phyloP scores from a whole-genome alignment of 2,113 vertebrate genomes.

The Candoia aspera region DNA sequence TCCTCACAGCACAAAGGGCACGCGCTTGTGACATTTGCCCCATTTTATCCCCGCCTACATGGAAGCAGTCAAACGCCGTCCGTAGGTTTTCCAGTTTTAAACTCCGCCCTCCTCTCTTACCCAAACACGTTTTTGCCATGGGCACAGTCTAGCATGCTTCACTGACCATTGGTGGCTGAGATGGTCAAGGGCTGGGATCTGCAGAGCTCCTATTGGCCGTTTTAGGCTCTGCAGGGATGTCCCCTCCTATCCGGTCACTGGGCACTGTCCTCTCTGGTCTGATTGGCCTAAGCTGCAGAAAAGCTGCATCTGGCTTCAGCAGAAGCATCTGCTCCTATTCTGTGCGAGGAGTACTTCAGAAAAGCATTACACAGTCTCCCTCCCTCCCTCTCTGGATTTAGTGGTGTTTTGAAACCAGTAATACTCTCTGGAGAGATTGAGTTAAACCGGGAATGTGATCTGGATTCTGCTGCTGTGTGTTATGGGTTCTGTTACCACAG shows the following conservation, averaged over 20 bases:
- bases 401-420: no score
- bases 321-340: no score
- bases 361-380: accelerated
- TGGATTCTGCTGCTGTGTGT: no score
- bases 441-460: no score
- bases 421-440: no score
- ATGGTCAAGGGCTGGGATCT: neutral
- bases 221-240: neutral
- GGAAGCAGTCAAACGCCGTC: accelerated
- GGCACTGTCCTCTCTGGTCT: neutral
- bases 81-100: neutral
- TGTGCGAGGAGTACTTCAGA: no score
- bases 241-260: neutral
- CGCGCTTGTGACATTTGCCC: neutral
- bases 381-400: no score
- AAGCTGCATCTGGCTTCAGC: neutral
- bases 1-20: neutral
- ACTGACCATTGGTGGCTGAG: neutral
- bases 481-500: no score
- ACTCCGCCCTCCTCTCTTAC: neutral
- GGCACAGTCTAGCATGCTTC: neutral
- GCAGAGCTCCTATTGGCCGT: neutral
- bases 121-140: neutral
- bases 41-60: neutral
- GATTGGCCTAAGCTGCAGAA: neutral